Conservation (phyloP, 2,113 vertebrate species). For the Vulpes ferrilata region DNA sequence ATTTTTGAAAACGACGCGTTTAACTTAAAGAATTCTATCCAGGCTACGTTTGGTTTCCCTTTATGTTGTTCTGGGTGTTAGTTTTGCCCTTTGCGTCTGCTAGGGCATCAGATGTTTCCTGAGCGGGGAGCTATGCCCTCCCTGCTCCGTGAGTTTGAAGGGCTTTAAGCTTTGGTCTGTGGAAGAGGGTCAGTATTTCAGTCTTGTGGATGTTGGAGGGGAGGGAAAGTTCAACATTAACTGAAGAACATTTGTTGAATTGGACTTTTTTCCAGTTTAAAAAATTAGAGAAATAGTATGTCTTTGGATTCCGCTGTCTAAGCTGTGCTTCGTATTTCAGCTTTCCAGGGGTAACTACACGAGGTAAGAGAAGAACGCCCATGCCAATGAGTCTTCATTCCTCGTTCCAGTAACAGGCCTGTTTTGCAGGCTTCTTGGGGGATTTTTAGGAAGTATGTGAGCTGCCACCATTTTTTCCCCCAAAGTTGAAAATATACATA, state of each 20-base stretch:
- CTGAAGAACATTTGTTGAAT: neutral
- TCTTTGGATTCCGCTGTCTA: conserved; percentile 26
- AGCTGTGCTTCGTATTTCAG: neutral
- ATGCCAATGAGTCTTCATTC: neutral
- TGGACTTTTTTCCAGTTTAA: neutral
- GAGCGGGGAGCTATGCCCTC: neutral
- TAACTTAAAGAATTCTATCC: neutral
- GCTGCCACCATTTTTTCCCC: neutral
- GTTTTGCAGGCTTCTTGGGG: neutral
- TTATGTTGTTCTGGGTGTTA: neutral
- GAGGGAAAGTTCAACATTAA: neutral
- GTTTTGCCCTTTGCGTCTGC: neutral
- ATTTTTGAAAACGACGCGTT: neutral
- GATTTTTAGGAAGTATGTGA: neutral
- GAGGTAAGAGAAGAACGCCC: neutral
- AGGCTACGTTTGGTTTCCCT: neutral
- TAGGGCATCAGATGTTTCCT: neutral
- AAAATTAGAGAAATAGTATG: neutral
- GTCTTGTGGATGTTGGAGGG: neutral
- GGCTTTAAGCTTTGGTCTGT: neutral
- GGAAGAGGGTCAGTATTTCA: neutral
- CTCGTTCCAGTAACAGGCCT: neutral
- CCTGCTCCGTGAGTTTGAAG: neutral
- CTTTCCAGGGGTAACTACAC: neutral
- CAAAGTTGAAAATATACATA: neutral